These are phyloP conservation scores for Aleiodes leptofemur DNA, from an alignment of 2,888 invertebrate species.

Conservation along the genomic window DNA sequence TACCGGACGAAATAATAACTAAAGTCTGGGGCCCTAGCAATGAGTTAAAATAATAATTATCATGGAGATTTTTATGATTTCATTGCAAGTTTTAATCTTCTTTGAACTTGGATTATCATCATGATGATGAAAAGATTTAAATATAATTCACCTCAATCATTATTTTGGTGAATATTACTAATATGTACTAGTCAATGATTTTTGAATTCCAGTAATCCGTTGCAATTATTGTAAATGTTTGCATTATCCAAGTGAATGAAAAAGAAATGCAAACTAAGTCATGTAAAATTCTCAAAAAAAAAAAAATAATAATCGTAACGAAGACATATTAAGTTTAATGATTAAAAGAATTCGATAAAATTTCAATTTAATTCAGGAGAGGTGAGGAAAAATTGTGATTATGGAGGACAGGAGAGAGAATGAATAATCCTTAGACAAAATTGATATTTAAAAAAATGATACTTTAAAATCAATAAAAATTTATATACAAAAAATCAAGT, in stretches of 20 bases:
- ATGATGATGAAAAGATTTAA: slow-evolving; percentile 3
- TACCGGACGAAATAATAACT: no score
- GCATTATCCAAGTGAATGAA: slow-evolving; percentile 22
- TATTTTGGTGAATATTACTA: slow-evolving; percentile 35
- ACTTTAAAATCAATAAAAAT: slow-evolving; percentile 42
- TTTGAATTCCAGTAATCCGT: slow-evolving; percentile 39
- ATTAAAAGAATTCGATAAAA: slow-evolving; percentile 10
- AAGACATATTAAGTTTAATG: neutral
- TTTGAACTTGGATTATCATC: slow-evolving; percentile 4
- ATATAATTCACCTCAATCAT: neutral
- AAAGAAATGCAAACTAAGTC: slow-evolving; percentile 1
- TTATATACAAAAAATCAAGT: slow-evolving; percentile 42
- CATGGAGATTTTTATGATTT: slow-evolving; percentile 17
- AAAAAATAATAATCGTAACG: slow-evolving; percentile 14
- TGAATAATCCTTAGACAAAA: slow-evolving; percentile 23
- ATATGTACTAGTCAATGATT: slow-evolving; percentile 53
- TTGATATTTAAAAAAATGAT: slow-evolving; percentile 16
- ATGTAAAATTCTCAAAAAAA: slow-evolving; percentile 4
- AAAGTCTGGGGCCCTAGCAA: no score
- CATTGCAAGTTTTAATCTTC: slow-evolving; percentile 11
- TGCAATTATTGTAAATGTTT: slow-evolving; percentile 34
- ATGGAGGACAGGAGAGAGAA: slow-evolving; percentile 32
- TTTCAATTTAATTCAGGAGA: neutral
- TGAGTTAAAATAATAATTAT: neutral
- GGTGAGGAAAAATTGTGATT: slow-evolving; percentile 40